A percentile compares a stretch with the other conserved stretches of the same genome.
phyloP scores from a whole-genome alignment of 2,797 vertebrate genomes.

The Sebastes kiyomatsui region DNA sequence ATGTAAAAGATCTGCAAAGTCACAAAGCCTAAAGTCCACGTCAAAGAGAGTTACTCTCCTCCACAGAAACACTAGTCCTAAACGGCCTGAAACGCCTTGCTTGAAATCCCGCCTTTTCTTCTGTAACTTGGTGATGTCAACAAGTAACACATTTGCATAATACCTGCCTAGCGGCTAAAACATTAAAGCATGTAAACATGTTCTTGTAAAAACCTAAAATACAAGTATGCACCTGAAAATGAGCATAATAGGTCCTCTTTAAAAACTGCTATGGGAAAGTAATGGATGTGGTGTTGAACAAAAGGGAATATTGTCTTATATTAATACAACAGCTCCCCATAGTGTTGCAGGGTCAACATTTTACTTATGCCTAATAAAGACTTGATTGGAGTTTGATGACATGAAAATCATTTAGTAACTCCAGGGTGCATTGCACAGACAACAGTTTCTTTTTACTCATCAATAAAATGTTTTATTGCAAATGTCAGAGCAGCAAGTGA shows the following conservation, averaged over 20 bases:
- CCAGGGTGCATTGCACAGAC: not conserved
- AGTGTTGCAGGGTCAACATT: not conserved
- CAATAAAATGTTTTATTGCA: not conserved
- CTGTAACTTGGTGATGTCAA: too few relatives aligned
- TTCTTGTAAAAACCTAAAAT: too few relatives aligned
- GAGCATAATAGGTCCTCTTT: not conserved
- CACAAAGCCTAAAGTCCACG: too few relatives aligned
- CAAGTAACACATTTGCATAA: too few relatives aligned
- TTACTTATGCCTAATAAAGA: not conserved
- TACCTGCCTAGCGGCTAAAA: too few relatives aligned
- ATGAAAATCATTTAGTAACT: not conserved
- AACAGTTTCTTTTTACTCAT: not conserved
- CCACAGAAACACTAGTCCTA: too few relatives aligned
- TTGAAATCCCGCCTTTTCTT: too few relatives aligned
- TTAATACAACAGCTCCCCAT: not conserved
- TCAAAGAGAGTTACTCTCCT: too few relatives aligned
- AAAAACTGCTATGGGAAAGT: not conserved
- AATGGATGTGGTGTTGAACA: not conserved
- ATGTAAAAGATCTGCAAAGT: too few relatives aligned
- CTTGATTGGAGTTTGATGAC: not conserved
- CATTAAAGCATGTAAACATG: too few relatives aligned
- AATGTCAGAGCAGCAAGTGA: not conserved
- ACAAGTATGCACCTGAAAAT: too few relatives aligned
- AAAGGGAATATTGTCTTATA: not conserved
- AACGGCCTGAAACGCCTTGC: too few relatives aligned